Conservation (phyloP, 2,113 vertebrate species). For the Microtus oregoni region DNA sequence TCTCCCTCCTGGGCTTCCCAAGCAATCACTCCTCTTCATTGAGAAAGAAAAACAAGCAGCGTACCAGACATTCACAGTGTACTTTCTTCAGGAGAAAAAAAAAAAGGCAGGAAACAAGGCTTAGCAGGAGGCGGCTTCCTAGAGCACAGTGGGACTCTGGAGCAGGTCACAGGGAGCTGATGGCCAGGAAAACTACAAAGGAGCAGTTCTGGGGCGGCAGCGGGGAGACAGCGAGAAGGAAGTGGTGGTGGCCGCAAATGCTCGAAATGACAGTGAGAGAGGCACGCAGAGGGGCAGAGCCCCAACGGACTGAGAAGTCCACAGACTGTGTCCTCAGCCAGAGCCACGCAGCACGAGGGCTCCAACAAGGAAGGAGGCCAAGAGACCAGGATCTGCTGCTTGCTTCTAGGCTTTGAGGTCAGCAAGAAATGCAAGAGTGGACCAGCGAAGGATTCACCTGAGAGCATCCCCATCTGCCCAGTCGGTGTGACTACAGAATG, state of each 20-base stretch:
- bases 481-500: neutral
- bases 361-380: neutral
- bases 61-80: neutral
- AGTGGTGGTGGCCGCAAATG: accelerated
- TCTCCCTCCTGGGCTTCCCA: neutral
- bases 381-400: accelerated
- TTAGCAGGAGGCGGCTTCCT: neutral
- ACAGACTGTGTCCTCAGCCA: neutral
- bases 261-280: neutral
- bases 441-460: too few species aligned
- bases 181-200: accelerated
- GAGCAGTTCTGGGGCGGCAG: neutral
- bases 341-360: neutral
- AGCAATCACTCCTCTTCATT: neutral
- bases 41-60: neutral
- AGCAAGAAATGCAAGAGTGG: accelerated
- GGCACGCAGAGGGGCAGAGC: accelerated
- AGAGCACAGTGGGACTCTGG: accelerated
- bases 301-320: neutral
- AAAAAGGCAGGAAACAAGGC: neutral
- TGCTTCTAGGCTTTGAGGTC: too few species aligned
- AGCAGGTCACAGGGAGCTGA: accelerated
- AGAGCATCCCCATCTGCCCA: too few species aligned
- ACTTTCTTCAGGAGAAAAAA: neutral
- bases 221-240: neutral